Conservation (phyloP, 1,140 invertebrate species). For the Zaprionus inermis region DNA sequence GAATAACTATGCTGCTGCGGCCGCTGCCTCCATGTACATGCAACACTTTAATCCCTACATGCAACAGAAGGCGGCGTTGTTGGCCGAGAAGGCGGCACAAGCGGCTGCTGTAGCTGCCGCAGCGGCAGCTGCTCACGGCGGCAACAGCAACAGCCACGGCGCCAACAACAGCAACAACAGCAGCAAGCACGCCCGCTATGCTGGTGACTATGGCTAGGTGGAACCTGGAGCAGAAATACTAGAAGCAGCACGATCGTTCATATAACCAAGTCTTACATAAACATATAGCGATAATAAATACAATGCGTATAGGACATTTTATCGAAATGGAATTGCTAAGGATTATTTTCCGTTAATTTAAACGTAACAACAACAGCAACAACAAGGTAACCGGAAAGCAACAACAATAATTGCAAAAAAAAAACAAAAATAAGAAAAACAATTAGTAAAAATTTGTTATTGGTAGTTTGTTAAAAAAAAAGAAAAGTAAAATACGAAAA, state of each 20-base stretch:
- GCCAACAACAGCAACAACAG: slow-evolving; percentile 14
- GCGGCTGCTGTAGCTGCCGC: slow-evolving; percentile 61
- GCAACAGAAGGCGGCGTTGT: slow-evolving; percentile 70
- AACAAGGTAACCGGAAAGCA: slow-evolving; percentile 77
- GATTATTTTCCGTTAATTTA: slow-evolving; percentile 65
- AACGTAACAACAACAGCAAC: slow-evolving; percentile 49
- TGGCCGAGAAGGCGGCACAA: slow-evolving; percentile 67
- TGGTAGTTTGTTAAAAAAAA: slow-evolving; percentile 78
- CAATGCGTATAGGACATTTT: slow-evolving; percentile 62
- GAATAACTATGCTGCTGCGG: slow-evolving; percentile 71
- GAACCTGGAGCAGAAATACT: background rate
- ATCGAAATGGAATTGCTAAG: slow-evolving; percentile 73
- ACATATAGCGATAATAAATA: slow-evolving; percentile 47
- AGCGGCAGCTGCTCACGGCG: slow-evolving; percentile 27
- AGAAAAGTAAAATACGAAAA: slow-evolving; percentile 38
- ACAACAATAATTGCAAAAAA: slow-evolving; percentile 75
- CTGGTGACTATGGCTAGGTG: slow-evolving; percentile 66
- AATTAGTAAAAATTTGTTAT: slow-evolving; percentile 83
- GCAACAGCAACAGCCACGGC: slow-evolving; percentile 18
- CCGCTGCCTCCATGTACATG: slow-evolving; percentile 76
- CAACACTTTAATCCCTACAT: slow-evolving; percentile 78
- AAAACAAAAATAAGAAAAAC: slow-evolving; percentile 41
- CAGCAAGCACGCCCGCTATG: slow-evolving; percentile 65
- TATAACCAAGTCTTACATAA: slow-evolving; percentile 16
- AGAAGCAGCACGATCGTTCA: slow-evolving; percentile 13